A percentile compares a stretch with the other conserved stretches of the same genome.
Conservation (phyloP, 1,140 invertebrate genomes). For the Branchinecta lindahli region DNA sequence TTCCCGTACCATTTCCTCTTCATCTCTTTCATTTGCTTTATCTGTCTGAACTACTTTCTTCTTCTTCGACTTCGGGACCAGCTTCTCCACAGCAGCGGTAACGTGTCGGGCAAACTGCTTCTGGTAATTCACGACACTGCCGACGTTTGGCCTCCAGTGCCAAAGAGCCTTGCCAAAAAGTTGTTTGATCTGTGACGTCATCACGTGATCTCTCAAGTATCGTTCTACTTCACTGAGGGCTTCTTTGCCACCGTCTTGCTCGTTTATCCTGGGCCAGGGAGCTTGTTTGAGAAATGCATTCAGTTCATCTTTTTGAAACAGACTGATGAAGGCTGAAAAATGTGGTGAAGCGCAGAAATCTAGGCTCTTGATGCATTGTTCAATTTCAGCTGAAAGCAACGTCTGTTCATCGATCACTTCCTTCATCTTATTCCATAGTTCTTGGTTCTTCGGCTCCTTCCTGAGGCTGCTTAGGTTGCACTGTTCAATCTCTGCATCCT, state of each 20-base stretch:
- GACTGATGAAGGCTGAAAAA: background rate
- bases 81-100: background rate
- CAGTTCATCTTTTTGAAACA: background rate
- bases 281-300: background rate
- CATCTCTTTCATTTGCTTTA: background rate
- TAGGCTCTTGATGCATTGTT: background rate
- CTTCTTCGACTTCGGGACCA: background rate
- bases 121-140: background rate
- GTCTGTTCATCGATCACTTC: slow-evolving; percentile 10
- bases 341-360: background rate
- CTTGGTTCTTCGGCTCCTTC: background rate
- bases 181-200: background rate
- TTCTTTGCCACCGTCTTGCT: background rate
- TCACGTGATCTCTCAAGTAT: background rate
- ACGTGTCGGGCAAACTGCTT: background rate
- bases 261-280: background rate
- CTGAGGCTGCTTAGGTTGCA: slow-evolving; percentile 18
- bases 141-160: slow-evolving; percentile 2
- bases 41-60: background rate
- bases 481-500: slow-evolving; percentile 24
- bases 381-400: background rate
- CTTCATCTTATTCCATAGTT: slow-evolving; percentile 7
- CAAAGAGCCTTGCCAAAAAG: background rate
- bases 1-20: slow-evolving; percentile 10
- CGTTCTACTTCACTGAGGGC: background rate